phyloP scores from a whole-genome alignment of 1,140 invertebrate species.

The Caenorhabditis inopinata region DNA sequence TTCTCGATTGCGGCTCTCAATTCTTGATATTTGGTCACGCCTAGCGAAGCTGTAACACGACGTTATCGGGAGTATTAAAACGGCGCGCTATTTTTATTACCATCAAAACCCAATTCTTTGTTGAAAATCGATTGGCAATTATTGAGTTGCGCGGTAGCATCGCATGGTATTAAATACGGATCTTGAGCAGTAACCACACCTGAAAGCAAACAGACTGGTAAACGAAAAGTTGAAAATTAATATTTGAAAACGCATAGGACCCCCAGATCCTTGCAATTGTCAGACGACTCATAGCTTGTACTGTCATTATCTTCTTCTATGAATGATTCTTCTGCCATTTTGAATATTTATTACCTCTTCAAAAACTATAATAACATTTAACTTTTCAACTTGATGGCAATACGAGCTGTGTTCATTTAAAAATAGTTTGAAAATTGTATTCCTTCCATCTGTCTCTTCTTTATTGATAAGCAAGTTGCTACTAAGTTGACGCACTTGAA shows the following conservation, averaged over 20 bases:
- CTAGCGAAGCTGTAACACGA: conserved; percentile 27
- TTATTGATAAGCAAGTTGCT: too few relatives aligned
- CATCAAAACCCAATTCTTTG: neutral
- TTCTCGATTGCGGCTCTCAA: conserved; percentile 26
- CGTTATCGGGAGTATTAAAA: neutral
- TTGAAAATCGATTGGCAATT: neutral
- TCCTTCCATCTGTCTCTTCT: too few relatives aligned
- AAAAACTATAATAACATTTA: too few relatives aligned
- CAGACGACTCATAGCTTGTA: too few relatives aligned
- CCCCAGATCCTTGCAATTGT: too few relatives aligned
- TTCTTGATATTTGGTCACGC: conserved; percentile 14
- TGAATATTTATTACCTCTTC: neutral
- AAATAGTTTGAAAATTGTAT: too few relatives aligned
- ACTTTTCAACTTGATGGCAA: too few relatives aligned
- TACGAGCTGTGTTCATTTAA: too few relatives aligned
- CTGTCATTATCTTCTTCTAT: too few relatives aligned
- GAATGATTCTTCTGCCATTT: too few relatives aligned
- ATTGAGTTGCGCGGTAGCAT: neutral
- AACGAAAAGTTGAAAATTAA: neutral
- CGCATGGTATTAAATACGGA: neutral
- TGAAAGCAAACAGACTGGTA: neutral
- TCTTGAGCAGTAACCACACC: neutral
- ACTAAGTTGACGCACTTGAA: too few relatives aligned
- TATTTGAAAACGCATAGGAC: too few relatives aligned
- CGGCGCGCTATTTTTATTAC: neutral